phyloP scores from a whole-genome alignment of 2,113 vertebrate species.

The Crotalus helleri region DNA sequence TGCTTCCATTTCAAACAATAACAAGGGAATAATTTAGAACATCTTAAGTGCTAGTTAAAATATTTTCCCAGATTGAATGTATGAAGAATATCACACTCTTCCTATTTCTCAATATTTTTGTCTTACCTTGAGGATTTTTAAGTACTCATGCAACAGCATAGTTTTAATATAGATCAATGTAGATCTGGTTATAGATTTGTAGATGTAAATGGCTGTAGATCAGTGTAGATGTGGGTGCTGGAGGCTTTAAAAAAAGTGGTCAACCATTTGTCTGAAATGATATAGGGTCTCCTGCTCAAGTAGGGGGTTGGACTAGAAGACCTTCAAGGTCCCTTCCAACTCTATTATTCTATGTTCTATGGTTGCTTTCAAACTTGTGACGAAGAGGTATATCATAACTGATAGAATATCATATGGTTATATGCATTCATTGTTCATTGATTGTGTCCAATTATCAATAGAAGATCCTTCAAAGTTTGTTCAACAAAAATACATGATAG shows the following conservation, averaged over 20 bases:
- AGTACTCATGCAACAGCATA: not conserved
- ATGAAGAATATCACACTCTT: not conserved
- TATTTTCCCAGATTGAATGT: not conserved
- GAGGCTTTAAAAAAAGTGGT: not conserved
- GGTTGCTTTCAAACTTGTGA: conserved; percentile 12
- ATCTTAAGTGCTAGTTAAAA: not conserved
- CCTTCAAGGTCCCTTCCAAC: not conserved
- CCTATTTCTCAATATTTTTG: not conserved
- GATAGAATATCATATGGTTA: conserved; percentile 3
- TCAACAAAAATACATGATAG: not conserved
- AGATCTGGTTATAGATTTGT: not conserved
- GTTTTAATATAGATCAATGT: not conserved
- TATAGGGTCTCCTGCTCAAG: not conserved
- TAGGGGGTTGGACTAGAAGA: not conserved
- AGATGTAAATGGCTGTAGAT: not conserved
- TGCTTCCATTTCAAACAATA: not conserved
- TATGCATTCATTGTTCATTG: not conserved
- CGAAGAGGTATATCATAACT: conserved; percentile 11
- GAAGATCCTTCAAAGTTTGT: not conserved
- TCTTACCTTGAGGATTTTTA: not conserved
- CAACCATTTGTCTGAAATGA: not conserved
- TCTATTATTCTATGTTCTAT: not conserved
- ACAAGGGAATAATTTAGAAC: not conserved
- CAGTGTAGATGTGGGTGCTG: not conserved
- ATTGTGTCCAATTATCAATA: not conserved